phyloP scores from a whole-genome alignment of 2,888 invertebrate species.

The Drosophila testacea region DNA sequence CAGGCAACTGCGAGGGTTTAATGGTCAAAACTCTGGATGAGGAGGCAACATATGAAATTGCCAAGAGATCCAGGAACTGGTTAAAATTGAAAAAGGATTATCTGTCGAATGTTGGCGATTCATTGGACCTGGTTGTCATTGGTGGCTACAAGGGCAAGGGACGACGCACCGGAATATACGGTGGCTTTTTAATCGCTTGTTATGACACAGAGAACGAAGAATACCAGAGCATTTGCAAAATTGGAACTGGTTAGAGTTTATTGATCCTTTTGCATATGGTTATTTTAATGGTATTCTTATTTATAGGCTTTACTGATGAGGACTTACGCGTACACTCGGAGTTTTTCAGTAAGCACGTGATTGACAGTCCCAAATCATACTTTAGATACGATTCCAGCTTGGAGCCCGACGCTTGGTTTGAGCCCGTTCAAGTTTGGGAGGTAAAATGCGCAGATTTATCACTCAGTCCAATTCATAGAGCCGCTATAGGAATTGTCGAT shows the following conservation, averaged over 20 bases:
- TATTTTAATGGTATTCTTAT: not conserved
- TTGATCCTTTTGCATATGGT: rapidly evolving
- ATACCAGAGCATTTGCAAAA: constrained; percentile 97
- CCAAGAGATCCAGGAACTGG: constrained; percentile 97
- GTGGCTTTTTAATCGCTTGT: constrained; percentile 97
- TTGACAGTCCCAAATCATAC: constrained; percentile 91
- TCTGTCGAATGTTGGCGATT: constrained; percentile 97
- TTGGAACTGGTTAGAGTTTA: constrained; percentile 85
- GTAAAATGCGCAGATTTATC: constrained; percentile 99
- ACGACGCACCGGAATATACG: constrained; percentile 95
- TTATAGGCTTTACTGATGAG: constrained; percentile 95
- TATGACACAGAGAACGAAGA: constrained; percentile 95
- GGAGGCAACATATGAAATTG: constrained; percentile 98
- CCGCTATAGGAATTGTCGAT: constrained; percentile 94
- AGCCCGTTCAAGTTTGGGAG: constrained; percentile 96
- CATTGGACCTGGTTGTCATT: constrained; percentile 97
- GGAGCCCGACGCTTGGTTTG: constrained; percentile 95
- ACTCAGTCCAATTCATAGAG: constrained; percentile 96
- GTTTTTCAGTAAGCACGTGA: constrained; percentile 91
- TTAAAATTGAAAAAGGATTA: constrained; percentile 99
- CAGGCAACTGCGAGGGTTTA: constrained; percentile 97
- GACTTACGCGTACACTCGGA: constrained; percentile 91
- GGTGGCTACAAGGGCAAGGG: constrained; percentile 98
- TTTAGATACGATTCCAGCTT: constrained; percentile 91
- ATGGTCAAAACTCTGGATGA: constrained; percentile 97